Conservation (phyloP, 2,113 vertebrate genomes). For the Willisornis vidua region DNA sequence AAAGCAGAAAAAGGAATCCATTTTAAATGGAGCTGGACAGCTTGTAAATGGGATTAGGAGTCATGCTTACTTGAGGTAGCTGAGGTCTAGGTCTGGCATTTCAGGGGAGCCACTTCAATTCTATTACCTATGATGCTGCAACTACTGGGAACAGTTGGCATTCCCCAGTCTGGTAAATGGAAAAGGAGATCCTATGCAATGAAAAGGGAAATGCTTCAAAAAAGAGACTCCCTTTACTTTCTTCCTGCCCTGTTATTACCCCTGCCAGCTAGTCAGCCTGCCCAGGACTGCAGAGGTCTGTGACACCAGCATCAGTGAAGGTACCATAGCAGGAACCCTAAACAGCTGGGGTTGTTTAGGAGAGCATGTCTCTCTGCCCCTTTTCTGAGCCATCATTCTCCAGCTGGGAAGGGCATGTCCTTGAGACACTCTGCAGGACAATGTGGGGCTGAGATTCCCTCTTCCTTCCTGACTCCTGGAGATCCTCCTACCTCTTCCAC, state of each 20-base stretch:
- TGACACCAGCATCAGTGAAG: not conserved
- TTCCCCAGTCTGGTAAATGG: not conserved
- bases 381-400: not conserved
- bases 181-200: not conserved
- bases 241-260: not conserved
- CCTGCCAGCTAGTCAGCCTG: not conserved
- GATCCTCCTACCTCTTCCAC: not conserved
- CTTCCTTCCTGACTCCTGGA: not conserved
- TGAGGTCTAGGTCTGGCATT: not conserved
- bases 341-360: not conserved
- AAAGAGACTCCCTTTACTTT: not conserved
- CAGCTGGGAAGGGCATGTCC: not conserved
- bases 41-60: slow-evolving; percentile 13
- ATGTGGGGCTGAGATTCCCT: not conserved
- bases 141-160: not conserved
- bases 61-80: not conserved
- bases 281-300: not conserved
- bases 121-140: not conserved
- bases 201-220: not conserved
- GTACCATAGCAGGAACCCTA: not conserved
- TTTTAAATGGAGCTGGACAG: not conserved
- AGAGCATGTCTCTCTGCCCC: not conserved
- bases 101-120: not conserved
- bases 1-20: not conserved
- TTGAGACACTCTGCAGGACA: not conserved